These are phyloP conservation scores for Camelus bactrianus DNA, from an alignment of 2,113 vertebrate genomes.

Conservation along the genomic window DNA sequence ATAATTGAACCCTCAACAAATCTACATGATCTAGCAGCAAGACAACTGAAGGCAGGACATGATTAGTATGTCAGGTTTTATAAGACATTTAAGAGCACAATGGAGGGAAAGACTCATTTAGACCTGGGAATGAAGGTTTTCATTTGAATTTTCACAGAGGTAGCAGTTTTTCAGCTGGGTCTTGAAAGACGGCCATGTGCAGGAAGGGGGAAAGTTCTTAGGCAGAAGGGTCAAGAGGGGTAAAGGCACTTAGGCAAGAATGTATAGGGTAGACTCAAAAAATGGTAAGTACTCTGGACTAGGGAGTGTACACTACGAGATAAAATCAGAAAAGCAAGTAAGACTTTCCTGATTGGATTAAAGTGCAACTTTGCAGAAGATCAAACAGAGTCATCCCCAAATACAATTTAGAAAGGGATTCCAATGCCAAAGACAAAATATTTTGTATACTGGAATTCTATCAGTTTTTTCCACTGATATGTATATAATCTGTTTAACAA, in stretches of 20 bases:
- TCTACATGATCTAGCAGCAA: background rate
- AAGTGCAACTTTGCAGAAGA: background rate
- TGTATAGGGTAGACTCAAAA: background rate
- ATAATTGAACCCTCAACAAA: background rate
- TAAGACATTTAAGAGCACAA: background rate
- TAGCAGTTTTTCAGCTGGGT: background rate
- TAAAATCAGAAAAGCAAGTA: background rate
- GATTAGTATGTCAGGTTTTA: background rate
- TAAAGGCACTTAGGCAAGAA: slow-evolving; percentile 8
- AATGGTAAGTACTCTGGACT: background rate
- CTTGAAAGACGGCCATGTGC: background rate
- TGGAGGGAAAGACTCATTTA: background rate
- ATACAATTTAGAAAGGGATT: slow-evolving; percentile 17
- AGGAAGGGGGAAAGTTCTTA: background rate
- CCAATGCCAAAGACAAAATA: background rate
- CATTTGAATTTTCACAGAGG: background rate
- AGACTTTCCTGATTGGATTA: background rate
- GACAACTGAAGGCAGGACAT: background rate
- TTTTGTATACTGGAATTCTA: background rate
- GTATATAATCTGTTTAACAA: background rate
- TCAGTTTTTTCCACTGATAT: background rate
- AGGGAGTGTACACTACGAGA: background rate
- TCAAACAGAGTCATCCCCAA: slow-evolving; percentile 15
- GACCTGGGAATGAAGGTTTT: background rate
- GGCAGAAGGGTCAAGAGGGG: background rate